Conservation (phyloP, 2,888 invertebrate genomes). For the Hipparchia semele region DNA sequence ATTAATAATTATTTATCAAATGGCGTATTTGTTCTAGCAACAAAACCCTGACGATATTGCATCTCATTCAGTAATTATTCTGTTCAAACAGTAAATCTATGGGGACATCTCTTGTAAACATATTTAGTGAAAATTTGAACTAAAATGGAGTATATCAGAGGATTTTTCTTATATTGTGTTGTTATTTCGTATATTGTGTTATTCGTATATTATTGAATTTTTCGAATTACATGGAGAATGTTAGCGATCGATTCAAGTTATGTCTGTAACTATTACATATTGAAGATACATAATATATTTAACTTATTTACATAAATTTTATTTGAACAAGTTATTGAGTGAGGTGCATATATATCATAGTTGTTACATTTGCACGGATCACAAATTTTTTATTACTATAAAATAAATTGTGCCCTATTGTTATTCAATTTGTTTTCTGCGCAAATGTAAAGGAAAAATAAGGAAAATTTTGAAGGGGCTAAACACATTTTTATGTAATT, state of each 20-base stretch:
- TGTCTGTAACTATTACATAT: no score
- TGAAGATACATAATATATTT: no score
- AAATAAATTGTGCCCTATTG: no score
- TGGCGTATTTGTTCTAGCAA: conserved; percentile 2
- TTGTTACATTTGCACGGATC: conserved; percentile 2
- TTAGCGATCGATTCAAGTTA: no score
- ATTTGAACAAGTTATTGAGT: conserved; percentile 27
- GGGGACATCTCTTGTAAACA: not conserved
- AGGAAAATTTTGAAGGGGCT: conserved; percentile 40
- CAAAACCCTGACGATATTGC: conserved; percentile 20
- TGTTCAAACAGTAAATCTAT: not conserved
- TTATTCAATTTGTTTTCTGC: conserved; percentile 2
- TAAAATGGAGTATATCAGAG: no score
- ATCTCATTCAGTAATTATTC: conserved; percentile 15
- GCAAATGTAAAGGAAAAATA: conserved; percentile 17
- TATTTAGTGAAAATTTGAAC: no score
- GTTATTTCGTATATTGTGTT: no score
- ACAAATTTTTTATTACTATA: not conserved
- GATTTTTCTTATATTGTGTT: no score
- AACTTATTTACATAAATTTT: not conserved
- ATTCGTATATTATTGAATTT: no score
- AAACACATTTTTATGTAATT: conserved; percentile 45
- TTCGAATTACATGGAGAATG: no score
- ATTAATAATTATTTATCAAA: not conserved
- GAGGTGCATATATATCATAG: conserved; percentile 15